Evolutionary conservation across 2,797 vertebrate genomes (phyloP).

Genomic region (Taeniopygia guttata): DNA sequence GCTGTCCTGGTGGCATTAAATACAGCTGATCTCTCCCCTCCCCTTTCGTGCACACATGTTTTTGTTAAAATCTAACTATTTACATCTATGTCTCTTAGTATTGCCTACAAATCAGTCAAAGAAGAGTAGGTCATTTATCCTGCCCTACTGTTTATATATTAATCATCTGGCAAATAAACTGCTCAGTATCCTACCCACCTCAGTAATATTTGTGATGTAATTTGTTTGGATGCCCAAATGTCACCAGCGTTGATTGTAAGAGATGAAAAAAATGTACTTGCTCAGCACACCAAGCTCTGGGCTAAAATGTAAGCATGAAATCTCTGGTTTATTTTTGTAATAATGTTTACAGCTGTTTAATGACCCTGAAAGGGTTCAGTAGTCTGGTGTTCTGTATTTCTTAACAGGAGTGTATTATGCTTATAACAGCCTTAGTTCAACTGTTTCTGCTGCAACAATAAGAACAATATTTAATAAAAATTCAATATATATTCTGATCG

Average conservation of each 20-base stretch:
- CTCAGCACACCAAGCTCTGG: conserved; percentile 81
- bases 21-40: conserved; percentile 8
- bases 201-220: conserved; percentile 78
- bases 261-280: conserved; percentile 80
- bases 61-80: conserved; percentile 70
- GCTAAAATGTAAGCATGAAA: conserved; percentile 85
- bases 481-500: conserved; percentile 39
- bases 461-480: conserved; percentile 70
- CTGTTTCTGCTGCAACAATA: conserved; percentile 65
- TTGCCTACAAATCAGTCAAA: conserved; percentile 66
- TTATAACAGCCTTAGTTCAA: conserved; percentile 76
- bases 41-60: background rate
- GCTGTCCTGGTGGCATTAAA: conserved; percentile 52
- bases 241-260: conserved; percentile 80
- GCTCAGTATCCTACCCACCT: conserved; percentile 76
- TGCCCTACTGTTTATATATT: conserved; percentile 68
- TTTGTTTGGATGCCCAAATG: conserved; percentile 82
- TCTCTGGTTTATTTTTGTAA: conserved; percentile 85
- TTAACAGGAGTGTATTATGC: conserved; percentile 77
- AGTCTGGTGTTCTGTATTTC: conserved; percentile 77
- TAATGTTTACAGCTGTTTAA: conserved; percentile 86
- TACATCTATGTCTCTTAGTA: conserved; percentile 57
- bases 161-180: conserved; percentile 81
- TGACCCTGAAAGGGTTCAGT: conserved; percentile 84
- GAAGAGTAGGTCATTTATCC: conserved; percentile 58